Conservation (phyloP, 2,113 vertebrate species). For the Lagopus muta region DNA sequence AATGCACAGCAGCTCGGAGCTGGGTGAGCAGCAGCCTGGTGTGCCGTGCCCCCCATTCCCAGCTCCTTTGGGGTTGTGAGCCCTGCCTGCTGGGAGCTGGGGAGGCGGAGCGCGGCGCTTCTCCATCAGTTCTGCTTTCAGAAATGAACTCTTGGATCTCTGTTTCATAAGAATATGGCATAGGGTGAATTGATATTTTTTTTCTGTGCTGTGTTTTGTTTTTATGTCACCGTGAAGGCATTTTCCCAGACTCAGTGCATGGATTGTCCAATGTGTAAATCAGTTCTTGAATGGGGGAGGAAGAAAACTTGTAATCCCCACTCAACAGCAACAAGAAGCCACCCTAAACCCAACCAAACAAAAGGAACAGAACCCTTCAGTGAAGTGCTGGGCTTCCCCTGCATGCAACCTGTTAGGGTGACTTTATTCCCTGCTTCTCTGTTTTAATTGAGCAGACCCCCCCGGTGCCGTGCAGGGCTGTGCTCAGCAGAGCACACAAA, state of each 20-base stretch:
- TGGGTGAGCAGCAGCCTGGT: fast-evolving
- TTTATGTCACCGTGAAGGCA: not conserved
- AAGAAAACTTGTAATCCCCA: not conserved
- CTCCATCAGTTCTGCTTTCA: slow-evolving; percentile 8
- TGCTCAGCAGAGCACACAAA: slow-evolving; percentile 27
- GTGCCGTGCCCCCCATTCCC: not conserved
- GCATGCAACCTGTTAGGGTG: not conserved
- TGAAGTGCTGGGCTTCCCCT: not conserved
- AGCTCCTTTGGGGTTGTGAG: no score
- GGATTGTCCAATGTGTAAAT: slow-evolving; percentile 2
- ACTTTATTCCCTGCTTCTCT: not conserved
- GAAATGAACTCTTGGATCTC: not conserved
- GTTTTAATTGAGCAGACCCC: not conserved
- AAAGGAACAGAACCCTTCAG: not conserved
- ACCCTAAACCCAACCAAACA: not conserved
- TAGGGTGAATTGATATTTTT: not conserved
- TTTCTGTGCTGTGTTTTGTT: slow-evolving; percentile 28
- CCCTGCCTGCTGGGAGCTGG: no score
- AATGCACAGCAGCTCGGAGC: not conserved
- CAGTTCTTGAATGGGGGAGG: not conserved
- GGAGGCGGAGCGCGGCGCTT: no score
- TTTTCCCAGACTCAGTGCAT: slow-evolving; percentile 20
- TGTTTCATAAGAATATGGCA: not conserved
- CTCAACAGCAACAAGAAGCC: not conserved
- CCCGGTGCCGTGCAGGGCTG: no score